A percentile compares a stretch with the other conserved stretches of the same genome.
These are phyloP conservation scores for Rhinichthys osculus DNA, from an alignment of 2,797 vertebrate species.

Conservation along the genomic window DNA sequence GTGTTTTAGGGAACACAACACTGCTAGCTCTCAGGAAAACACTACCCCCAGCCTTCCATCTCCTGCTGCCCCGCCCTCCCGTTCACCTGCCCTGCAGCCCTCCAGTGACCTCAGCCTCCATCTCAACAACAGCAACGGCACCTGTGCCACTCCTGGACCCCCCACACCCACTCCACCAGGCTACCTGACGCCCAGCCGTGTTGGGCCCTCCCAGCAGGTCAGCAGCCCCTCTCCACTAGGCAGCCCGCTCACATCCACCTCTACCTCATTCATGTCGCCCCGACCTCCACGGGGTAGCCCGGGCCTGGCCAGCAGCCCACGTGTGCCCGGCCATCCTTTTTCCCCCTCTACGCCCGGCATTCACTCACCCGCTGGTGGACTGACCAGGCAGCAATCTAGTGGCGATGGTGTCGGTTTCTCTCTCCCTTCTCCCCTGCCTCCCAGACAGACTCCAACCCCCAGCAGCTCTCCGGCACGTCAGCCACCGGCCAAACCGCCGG, in stretches of 20 bases:
- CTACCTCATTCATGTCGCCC: slow-evolving; percentile 91
- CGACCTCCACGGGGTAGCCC: slow-evolving; percentile 87
- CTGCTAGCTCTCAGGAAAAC: slow-evolving; percentile 95
- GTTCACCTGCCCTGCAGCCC: slow-evolving; percentile 80
- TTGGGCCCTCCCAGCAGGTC: slow-evolving; percentile 81
- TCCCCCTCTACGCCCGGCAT: slow-evolving; percentile 83
- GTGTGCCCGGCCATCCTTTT: slow-evolving; percentile 86
- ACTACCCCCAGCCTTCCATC: slow-evolving; percentile 86
- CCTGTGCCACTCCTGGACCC: slow-evolving; percentile 65
- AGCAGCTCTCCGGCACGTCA: slow-evolving; percentile 76
- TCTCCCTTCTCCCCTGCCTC: slow-evolving; percentile 79
- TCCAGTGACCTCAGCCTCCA: slow-evolving; percentile 82
- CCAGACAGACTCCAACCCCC: slow-evolving; percentile 77
- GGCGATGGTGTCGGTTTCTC: slow-evolving; percentile 77
- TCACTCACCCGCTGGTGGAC: slow-evolving; percentile 74
- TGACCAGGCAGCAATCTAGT: slow-evolving; percentile 72
- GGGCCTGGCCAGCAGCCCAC: slow-evolving; percentile 83
- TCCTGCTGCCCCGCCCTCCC: slow-evolving; percentile 80
- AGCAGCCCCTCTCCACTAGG: slow-evolving; percentile 83
- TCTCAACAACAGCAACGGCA: slow-evolving; percentile 80
- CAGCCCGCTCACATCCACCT: slow-evolving; percentile 85
- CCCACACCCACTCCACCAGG: slow-evolving; percentile 72
- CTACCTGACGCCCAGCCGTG: slow-evolving; percentile 85
- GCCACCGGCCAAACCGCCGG: slow-evolving; percentile 80
- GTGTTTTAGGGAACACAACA: slow-evolving; percentile 88